Evolutionary conservation across 2,113 vertebrate genomes (phyloP).

Genomic region (Cepphus grylle): DNA sequence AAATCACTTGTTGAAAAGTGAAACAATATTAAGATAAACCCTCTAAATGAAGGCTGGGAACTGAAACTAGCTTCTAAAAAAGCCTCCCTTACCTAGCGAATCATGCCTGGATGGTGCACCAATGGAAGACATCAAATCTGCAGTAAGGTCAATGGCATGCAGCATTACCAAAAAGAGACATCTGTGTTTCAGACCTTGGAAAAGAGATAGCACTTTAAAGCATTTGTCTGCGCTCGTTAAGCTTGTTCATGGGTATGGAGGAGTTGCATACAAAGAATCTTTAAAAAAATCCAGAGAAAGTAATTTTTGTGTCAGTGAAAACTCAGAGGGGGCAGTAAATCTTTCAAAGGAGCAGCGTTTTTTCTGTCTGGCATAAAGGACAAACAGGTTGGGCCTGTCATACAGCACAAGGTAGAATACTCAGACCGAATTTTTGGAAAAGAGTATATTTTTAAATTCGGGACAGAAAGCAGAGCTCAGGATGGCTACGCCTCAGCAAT

Average conservation of each 20-base stretch:
- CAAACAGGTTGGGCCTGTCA: not conserved
- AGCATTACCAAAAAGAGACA: conserved; percentile 71
- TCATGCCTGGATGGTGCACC: not conserved
- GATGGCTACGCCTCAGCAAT: not conserved
- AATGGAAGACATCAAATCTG: conserved; percentile 6
- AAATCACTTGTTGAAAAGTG: not conserved
- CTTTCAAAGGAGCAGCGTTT: not conserved
- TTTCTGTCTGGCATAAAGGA: not conserved
- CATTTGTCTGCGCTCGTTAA: conserved; percentile 53
- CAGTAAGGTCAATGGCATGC: conserved; percentile 39
- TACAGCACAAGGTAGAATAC: not conserved
- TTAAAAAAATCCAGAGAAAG: conserved; percentile 33
- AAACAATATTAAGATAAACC: not conserved
- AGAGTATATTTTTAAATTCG: not conserved
- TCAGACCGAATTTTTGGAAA: not conserved
- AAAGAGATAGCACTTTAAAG: conserved; percentile 62
- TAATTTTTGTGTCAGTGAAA: conserved; percentile 1
- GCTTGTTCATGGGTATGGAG: conserved; percentile 45
- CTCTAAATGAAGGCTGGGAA: not conserved
- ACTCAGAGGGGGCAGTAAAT: not conserved
- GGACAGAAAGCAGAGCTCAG: not conserved
- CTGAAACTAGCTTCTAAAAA: not conserved
- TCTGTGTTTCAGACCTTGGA: conserved; percentile 67
- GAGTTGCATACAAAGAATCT: conserved; percentile 56
- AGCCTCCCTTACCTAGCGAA: not conserved